Percentiles rank a stretch among this genome's conserved stretches.
phyloP scores from a whole-genome alignment of 1,140 invertebrate genomes.

The Elysia chlorotica region DNA sequence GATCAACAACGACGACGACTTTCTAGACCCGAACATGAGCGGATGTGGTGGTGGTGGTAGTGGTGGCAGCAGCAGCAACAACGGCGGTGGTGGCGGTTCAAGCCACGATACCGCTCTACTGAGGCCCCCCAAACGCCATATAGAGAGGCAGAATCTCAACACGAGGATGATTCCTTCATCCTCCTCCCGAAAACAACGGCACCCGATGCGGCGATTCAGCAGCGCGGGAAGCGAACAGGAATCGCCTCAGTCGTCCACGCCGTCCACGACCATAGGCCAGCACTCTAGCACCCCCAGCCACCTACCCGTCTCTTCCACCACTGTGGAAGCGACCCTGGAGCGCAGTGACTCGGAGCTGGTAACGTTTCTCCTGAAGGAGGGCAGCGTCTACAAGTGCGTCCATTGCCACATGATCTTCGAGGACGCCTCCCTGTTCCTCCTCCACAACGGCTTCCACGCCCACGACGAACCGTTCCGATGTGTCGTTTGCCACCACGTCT shows the following conservation, averaged over 20 bases:
- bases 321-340: constrained; percentile 22
- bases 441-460: constrained; percentile 57
- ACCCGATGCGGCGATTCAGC: constrained; percentile 53
- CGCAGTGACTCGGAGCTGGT: constrained; percentile 40
- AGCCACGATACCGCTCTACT: constrained; percentile 22
- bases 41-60: not conserved
- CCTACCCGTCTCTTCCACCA: constrained; percentile 32
- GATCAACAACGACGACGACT: not conserved
- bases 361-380: constrained; percentile 43
- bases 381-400: constrained; percentile 52
- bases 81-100: not conserved
- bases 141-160: constrained; percentile 47
- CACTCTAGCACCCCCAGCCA: constrained; percentile 31
- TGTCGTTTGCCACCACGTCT: constrained; percentile 48
- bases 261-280: too few species aligned
- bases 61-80: constrained; percentile 1
- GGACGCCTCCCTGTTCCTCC: constrained; percentile 52
- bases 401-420: constrained; percentile 57
- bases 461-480: constrained; percentile 55
- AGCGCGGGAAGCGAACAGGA: constrained; percentile 34
- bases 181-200: constrained; percentile 47
- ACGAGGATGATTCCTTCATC: constrained; percentile 44
- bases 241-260: constrained; percentile 9
- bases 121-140: constrained; percentile 20
- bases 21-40: not conserved